phyloP scores from a whole-genome alignment of 1,140 invertebrate genomes.

The Penaeus chinensis region DNA sequence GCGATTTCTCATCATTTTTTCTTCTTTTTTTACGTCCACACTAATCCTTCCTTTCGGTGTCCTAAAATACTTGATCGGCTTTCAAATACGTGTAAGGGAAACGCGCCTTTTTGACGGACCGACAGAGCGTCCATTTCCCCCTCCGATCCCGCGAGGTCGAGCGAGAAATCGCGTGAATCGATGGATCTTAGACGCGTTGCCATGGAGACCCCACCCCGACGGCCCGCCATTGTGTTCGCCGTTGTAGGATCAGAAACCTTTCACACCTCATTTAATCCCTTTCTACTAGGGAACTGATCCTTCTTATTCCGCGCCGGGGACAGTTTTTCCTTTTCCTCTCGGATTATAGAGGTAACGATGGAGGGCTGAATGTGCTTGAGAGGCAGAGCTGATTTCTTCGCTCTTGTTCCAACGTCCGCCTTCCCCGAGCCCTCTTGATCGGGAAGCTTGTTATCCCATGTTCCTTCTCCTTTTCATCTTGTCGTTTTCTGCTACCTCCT shows the following conservation, averaged over 20 bases:
- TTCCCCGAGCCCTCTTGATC: not conserved
- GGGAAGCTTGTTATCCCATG: too few relatives aligned
- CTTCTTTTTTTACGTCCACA: not conserved
- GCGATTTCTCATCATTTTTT: slow-evolving; percentile 4
- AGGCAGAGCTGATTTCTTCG: not conserved
- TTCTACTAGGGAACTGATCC: slow-evolving; percentile 33
- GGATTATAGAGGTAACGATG: not conserved
- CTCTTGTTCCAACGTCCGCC: not conserved
- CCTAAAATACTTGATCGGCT: not conserved
- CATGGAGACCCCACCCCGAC: slow-evolving; percentile 5
- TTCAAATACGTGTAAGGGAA: not conserved
- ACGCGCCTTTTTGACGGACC: not conserved
- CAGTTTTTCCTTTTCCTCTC: not conserved
- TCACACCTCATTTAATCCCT: slow-evolving; percentile 51
- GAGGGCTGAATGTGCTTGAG: not conserved
- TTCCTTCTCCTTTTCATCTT: too few relatives aligned
- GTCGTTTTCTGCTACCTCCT: too few relatives aligned
- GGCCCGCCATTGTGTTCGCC: slow-evolving; percentile 28
- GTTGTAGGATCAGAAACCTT: slow-evolving; percentile 40
- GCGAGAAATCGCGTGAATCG: not conserved
- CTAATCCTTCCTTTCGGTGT: slow-evolving; percentile 4
- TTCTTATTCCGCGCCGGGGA: slow-evolving; percentile 8
- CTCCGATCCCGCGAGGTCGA: too few relatives aligned
- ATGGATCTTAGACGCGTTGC: not conserved
- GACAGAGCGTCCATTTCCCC: not conserved